Evolutionary conservation across 2,113 vertebrate species (phyloP), one percentile per base, ranked within the genome.

Genomic region (Uria aalge): DNA sequence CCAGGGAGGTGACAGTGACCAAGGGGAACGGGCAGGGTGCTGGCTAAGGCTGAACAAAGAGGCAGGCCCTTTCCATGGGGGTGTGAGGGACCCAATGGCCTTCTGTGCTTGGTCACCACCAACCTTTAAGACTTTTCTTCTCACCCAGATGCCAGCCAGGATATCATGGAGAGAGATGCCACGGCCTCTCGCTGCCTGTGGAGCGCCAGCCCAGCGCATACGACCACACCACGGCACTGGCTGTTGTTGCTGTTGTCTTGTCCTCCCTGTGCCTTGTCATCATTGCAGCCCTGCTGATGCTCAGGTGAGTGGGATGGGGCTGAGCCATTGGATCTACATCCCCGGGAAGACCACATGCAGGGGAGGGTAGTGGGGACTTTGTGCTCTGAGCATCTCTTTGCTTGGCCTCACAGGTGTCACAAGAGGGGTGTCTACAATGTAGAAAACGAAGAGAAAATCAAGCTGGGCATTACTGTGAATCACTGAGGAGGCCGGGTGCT

Each of bases 361-460:
- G 64, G 48, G 8, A 79, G 24, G n/a, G 57, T 55, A 63, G 15
- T 50, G 62, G 57, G 23, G 41, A 20, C 32, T 53, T 40, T 11
- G 1, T 27, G n/a, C 69, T 59, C 84, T 95, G 62, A 96, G 47
- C 71, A n/a, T 26, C 69, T 89, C 52, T 94, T 34, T 94, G 66
- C 62, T 94, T 78, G 88, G 85, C 91, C 66, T 97, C 50, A 4
- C 96, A 99, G 99, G 98, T 99, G 99, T 98, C 99, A 99, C 93
- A 99, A 99, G 94, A 98, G 99, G 94, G 99, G 99, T 94, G 99
- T 98, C 52, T 99, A 99, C 86, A 98, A 99, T 62, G 99, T 99
- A 91, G 99, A 99, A 98, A 99, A 98, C 57, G 99, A 99, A 97
- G 99, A 99, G 97, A 99, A 99, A 97, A 98, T 99, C 93, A 99